Base-by-base conservation (phyloP, 2,113 vertebrate genomes). In the Xenopus laevis region DNA sequence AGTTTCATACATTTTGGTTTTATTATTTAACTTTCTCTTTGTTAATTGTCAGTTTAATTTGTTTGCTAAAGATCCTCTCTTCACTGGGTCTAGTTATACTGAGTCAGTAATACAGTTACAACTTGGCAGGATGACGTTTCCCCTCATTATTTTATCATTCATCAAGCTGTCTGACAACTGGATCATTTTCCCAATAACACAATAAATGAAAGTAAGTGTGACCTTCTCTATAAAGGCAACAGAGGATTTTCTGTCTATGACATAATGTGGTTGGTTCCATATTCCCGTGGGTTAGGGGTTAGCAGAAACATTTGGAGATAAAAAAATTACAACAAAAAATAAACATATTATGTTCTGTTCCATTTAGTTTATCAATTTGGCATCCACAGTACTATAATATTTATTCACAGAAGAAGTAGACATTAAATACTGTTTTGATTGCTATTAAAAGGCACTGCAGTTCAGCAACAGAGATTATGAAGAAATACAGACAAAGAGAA, bases 101-200 rank as follows among this genome's bases (percentile, higher is more conserved):
- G 27, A 50, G 1, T 15, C 23, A 21, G 55, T 18, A 50, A n/a
- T 30, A 3, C 18, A 13, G 44, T 46, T 40, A 58, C 6, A 27
- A 66, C 13, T 53, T 40, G 5, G 53, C 23, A 40, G 52, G 72
- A 65, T 58, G 30, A 67, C 30, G n/a, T 44, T 17, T 15, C 13
- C 47, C 53, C 55, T 67, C 72, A 67, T 74, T 74, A 67, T 74
- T 74, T 67, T 67, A 67, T 74, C 72, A 67, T 74, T 67, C 30
- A 59, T 74, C 64, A 60, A n/a, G 10, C 45, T 53, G 63, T 30
- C 52, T 74, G 72, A 60, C 72, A 66, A 21, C 53, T n/a, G 27
- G 63, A 65, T 66, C 50, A 23, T 58, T 57, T 67, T 59, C 40
- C 18, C 64, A 67, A 66, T 45, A 59, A 59, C 15, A 47, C 52